Base-by-base conservation (phyloP, 2,113 vertebrate species). In the Isurus oxyrinchus region DNA sequence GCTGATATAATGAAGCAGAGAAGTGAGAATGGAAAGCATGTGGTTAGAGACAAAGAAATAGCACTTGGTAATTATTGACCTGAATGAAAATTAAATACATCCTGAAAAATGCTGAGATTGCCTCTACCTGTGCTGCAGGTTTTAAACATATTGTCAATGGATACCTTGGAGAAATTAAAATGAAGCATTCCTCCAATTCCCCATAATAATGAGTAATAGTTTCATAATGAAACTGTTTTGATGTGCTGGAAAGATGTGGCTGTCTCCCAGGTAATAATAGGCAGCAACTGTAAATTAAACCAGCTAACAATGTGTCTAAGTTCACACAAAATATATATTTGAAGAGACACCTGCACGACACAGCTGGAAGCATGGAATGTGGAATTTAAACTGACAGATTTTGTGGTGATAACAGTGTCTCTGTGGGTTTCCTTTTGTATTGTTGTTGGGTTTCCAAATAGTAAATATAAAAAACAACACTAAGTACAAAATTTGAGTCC, bases 251-350 rank as follows among this genome's bases (percentile, higher is more conserved):
- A 94, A 66, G 23, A 94, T 63, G n/a, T 40, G 59, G 59, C 59
- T 40, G 59, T 63, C 90, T 63, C 90, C 57, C 35, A 63, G 57
- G 90, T 94, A 94, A 40, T 40, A 63, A 40, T 49, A 63, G 72
- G 90, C 90, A 63, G n/a, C 35, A n/a, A 63, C 10, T 23, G n/a
- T 94, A 94, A 94, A 94, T 94, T 94, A 94, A 94, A 94, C 59
- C 35, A 63, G 90, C 63, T 61, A 94, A 40, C 90, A 93, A 66
- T 66, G 61, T 94, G 90, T 66, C 90, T 21, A 63, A 94, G 35
- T 94, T 94, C 90, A 66, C 35, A 94, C 59, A 63, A 63, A n/a
- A 94, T 40, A 63, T 40, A 94, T 63, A 63, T 94, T 94, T 66
- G 90, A 94, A 66, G 19, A 94, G 59, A 63, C 59, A 94, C 59